phyloP scores from a whole-genome alignment of 2,888 invertebrate genomes.

The Napeogenes inachia region DNA sequence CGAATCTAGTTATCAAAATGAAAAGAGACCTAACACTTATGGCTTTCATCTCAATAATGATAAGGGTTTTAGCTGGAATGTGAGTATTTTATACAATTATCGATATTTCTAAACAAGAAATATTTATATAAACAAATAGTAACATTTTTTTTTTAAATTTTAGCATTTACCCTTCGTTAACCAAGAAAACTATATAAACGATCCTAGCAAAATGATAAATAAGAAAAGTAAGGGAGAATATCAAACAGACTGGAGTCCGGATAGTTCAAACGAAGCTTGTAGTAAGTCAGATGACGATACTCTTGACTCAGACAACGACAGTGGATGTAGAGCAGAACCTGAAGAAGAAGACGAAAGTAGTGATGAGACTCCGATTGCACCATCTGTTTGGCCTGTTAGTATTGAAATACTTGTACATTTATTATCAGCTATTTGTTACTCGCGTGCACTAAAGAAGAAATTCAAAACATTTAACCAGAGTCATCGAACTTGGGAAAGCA shows the following conservation, averaged over 20 bases:
- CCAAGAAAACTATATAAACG: no score
- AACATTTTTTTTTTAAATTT: background rate
- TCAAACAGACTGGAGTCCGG: background rate
- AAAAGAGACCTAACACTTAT: constrained; percentile 18
- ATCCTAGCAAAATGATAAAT: background rate
- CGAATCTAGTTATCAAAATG: constrained; percentile 1
- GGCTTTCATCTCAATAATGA: constrained; percentile 22
- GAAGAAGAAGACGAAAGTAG: background rate
- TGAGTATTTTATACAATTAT: constrained; percentile 16
- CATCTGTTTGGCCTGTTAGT: background rate
- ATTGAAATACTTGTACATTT: no score
- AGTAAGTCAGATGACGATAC: background rate
- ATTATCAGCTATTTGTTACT: no score
- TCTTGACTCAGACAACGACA: no score
- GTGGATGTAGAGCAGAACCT: background rate
- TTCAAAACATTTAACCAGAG: no score
- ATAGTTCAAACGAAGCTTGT: background rate
- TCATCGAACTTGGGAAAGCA: no score
- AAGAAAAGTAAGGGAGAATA: background rate
- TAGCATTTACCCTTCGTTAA: no score
- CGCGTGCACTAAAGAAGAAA: no score
- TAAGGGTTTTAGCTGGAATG: constrained; percentile 24
- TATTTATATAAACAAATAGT: no score
- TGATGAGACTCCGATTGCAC: background rate
- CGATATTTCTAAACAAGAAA: no score